Percentiles rank a stretch among this genome's conserved stretches.
phyloP scores from a whole-genome alignment of 2,797 vertebrate species.

The Takifugu ocellatus region DNA sequence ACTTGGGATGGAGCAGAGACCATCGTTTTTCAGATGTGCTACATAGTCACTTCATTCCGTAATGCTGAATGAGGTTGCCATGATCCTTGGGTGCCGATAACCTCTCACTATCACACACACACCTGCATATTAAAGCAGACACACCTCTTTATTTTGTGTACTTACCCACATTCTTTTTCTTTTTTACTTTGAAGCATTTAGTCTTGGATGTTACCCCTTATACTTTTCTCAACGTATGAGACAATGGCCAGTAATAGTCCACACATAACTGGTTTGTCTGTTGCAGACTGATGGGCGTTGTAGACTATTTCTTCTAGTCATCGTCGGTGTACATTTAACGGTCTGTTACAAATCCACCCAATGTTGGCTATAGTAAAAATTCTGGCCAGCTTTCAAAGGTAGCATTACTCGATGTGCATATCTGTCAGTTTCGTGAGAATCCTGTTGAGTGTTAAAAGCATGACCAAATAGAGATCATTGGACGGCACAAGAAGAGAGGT shows the following conservation, averaged over 20 bases:
- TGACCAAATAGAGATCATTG: conserved; percentile 80
- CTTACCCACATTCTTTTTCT: conserved; percentile 33
- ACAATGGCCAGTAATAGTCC: conserved; percentile 58
- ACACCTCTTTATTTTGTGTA: conserved; percentile 66
- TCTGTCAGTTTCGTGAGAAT: conserved; percentile 76
- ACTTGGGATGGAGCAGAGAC: conserved; percentile 91
- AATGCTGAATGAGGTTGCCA: conserved; percentile 87
- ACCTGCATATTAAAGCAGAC: conserved; percentile 86
- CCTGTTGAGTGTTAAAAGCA: conserved; percentile 74
- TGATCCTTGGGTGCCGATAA: conserved; percentile 88
- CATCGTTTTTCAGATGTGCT: conserved; percentile 83
- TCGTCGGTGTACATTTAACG: conserved; percentile 75
- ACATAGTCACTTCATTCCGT: conserved; percentile 95
- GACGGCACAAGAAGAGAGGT: conserved; percentile 71
- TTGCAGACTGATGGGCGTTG: conserved; percentile 77
- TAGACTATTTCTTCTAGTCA: conserved; percentile 77
- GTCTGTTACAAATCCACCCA: conserved; percentile 77
- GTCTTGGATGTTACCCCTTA: conserved; percentile 77
- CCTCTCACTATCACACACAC: conserved; percentile 84
- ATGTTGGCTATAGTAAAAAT: conserved; percentile 70
- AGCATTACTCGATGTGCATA: conserved; percentile 77
- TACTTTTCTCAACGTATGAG: conserved; percentile 58
- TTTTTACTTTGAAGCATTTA: conserved; percentile 68
- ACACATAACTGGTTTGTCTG: conserved; percentile 61
- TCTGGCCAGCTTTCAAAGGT: conserved; percentile 76